Evolutionary conservation across 2,888 invertebrate species (phyloP).

Genomic region (Dryadula phaetusa): DNA sequence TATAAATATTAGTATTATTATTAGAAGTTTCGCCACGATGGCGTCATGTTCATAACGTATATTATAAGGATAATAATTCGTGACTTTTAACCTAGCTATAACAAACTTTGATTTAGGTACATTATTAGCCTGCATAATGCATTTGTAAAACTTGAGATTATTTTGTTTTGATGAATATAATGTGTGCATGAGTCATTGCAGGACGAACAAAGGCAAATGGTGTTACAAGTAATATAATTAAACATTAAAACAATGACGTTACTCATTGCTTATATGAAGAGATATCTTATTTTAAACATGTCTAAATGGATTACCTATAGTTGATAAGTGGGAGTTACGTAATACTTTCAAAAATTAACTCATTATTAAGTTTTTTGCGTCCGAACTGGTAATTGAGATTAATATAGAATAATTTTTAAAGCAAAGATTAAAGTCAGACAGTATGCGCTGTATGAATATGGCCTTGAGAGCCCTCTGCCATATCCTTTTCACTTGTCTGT

Average conservation of each 20-base stretch:
- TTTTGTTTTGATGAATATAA: conserved; percentile 16
- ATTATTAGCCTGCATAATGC: not conserved
- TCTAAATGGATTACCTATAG: conserved; percentile 20
- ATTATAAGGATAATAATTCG: conserved; percentile 3
- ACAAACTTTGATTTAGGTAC: not conserved
- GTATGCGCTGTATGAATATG: too few species aligned
- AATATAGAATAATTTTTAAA: too few species aligned
- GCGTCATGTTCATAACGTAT: not conserved
- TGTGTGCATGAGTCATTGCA: conserved; percentile 28
- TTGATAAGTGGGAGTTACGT: not conserved
- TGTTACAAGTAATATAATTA: conserved; percentile 60
- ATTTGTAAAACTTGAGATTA: not conserved
- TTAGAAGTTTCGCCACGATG: not conserved
- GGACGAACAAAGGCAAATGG: conserved; percentile 48
- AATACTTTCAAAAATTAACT: too few species aligned
- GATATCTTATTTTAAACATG: conserved; percentile 47
- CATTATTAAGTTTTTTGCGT: too few species aligned
- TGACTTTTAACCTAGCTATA: conserved; percentile 7
- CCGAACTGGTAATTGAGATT: too few species aligned
- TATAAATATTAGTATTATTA: too few species aligned
- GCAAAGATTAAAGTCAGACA: too few species aligned
- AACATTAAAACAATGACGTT: conserved; percentile 56
- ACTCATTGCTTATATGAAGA: conserved; percentile 51
- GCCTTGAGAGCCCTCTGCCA: too few species aligned
- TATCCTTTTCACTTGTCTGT: too few species aligned